A percentile compares a stretch with the other conserved stretches of the same genome.
phyloP scores from a whole-genome alignment of 1,140 invertebrate species.

The Zaprionus vittiger region DNA sequence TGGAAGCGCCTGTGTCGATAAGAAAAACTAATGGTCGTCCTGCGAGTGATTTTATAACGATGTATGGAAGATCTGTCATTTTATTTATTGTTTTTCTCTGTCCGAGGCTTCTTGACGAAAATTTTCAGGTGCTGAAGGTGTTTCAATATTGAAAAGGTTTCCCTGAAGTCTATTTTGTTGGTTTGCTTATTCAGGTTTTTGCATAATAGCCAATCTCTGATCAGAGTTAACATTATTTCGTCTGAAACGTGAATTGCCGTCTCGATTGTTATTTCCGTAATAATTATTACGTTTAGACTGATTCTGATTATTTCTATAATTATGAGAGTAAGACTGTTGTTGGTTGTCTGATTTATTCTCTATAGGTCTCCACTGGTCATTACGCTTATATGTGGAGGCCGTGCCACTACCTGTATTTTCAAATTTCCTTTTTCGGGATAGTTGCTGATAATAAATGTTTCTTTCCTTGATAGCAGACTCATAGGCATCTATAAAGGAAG shows the following conservation, averaged over 20 bases:
- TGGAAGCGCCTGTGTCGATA: neutral
- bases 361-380: too few species aligned
- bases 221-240: too few species aligned
- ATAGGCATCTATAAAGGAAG: neutral
- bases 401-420: neutral
- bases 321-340: too few species aligned
- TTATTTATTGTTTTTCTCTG: neutral
- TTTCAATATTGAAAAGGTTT: neutral
- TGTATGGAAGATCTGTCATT: neutral
- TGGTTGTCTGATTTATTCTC: too few species aligned
- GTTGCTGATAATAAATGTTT: neutral
- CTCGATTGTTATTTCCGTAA: too few species aligned
- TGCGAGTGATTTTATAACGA: constrained; percentile 29
- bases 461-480: neutral
- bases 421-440: neutral
- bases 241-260: too few species aligned
- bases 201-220: too few species aligned
- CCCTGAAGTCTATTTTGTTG: too few species aligned
- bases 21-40: constrained; percentile 1
- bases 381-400: neutral
- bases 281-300: too few species aligned
- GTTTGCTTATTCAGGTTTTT: too few species aligned
- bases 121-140: neutral
- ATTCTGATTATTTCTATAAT: too few species aligned
- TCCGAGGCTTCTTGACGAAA: neutral